phyloP scores from a whole-genome alignment of 2,888 invertebrate species.

The Sesia apiformis region DNA sequence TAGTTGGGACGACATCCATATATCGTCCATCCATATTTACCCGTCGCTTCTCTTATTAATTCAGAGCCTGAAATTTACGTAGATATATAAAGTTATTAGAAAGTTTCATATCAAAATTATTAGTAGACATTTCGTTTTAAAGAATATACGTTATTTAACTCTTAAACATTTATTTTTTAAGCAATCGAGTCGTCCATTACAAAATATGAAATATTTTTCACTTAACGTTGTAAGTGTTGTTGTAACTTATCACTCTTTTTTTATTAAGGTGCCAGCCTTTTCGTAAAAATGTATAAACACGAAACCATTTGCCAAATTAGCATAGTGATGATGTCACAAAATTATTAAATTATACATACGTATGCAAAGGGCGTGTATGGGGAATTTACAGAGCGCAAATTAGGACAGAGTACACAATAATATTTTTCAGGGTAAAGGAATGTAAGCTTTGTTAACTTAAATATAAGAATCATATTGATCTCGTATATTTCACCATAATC shows the following conservation, averaged over 20 bases:
- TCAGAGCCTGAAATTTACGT: too few species aligned
- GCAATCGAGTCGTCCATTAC: too few species aligned
- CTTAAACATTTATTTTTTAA: too few species aligned
- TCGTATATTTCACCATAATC: slow-evolving; percentile 9
- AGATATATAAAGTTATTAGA: too few species aligned
- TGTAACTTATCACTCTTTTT: background rate
- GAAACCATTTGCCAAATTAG: slow-evolving; percentile 3
- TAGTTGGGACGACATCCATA: too few species aligned
- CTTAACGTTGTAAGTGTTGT: too few species aligned
- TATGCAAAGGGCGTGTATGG: background rate
- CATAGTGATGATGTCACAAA: slow-evolving; percentile 8
- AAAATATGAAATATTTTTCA: background rate
- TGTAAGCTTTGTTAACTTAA: background rate
- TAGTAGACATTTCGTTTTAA: too few species aligned
- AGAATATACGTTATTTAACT: too few species aligned
- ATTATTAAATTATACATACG: slow-evolving; percentile 2
- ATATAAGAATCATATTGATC: background rate
- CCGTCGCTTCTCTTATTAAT: too few species aligned
- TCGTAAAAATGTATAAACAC: background rate
- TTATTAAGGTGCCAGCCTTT: background rate
- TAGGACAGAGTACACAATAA: background rate
- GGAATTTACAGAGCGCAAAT: background rate
- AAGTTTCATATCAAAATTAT: too few species aligned
- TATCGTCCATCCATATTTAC: too few species aligned
- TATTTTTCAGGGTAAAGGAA: background rate